phyloP scores from a whole-genome alignment of 2,113 vertebrate species.

The Triplophysa dalaica region DNA sequence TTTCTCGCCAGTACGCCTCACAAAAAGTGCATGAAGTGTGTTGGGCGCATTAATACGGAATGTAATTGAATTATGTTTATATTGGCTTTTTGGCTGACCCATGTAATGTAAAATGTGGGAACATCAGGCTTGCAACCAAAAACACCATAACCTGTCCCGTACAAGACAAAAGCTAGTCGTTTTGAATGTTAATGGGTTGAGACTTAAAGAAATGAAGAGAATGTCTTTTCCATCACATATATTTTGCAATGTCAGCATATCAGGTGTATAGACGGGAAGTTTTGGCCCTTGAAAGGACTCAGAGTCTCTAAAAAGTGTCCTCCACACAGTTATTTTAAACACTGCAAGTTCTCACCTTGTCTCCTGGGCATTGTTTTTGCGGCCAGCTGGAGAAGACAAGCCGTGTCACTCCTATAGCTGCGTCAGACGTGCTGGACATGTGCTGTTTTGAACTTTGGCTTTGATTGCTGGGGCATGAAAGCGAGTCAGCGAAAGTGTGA shows the following conservation, averaged over 20 bases:
- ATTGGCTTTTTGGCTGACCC: too few species aligned
- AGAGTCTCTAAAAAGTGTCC: background rate
- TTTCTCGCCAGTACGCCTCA: background rate
- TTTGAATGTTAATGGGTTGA: too few species aligned
- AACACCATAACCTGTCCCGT: background rate
- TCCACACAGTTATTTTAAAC: conserved; percentile 12
- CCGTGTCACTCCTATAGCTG: conserved; percentile 32
- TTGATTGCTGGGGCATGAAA: conserved; percentile 38
- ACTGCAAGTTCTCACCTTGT: conserved; percentile 20
- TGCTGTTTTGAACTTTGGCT: conserved; percentile 51
- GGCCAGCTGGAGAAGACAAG: conserved; percentile 39
- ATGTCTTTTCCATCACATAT: background rate
- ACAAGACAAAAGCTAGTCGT: background rate
- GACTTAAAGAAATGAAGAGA: too few species aligned
- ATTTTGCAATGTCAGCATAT: conserved; percentile 3
- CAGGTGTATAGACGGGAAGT: conserved; percentile 14
- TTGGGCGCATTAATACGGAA: background rate
- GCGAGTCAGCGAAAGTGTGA: conserved; percentile 47
- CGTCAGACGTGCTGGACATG: conserved; percentile 41
- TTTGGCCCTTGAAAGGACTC: conserved; percentile 3
- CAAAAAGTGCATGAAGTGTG: background rate
- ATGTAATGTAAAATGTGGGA: too few species aligned
- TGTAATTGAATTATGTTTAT: too few species aligned
- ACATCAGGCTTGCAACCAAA: too few species aligned
- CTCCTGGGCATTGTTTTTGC: conserved; percentile 14